A percentile compares a stretch with the other conserved stretches of the same genome.
Conservation (phyloP, 2,888 invertebrate species). For the Troides aeacus region DNA sequence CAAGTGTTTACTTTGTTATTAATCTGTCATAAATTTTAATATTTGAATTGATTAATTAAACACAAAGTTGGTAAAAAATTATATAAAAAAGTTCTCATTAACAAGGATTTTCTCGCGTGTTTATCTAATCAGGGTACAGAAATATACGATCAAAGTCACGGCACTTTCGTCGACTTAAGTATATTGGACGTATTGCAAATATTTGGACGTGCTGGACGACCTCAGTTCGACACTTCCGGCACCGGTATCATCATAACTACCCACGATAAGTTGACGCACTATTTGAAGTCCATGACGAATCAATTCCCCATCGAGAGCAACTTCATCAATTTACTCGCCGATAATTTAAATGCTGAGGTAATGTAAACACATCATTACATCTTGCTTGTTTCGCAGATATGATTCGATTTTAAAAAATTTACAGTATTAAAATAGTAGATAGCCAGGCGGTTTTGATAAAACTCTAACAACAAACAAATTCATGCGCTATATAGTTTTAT, state of each 20-base stretch:
- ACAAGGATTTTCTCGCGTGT: background rate
- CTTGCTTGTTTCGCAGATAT: background rate
- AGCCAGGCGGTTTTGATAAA: background rate
- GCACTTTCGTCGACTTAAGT: conserved; percentile 95
- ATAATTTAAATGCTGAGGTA: conserved; percentile 99
- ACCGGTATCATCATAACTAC: conserved; percentile 97
- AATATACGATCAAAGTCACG: conserved; percentile 97
- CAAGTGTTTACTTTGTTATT: too few species aligned
- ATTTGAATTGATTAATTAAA: too few species aligned
- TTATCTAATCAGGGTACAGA: conserved; percentile 89
- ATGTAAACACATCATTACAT: conserved; percentile 21
- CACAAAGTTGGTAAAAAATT: background rate
- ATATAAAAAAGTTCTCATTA: background rate
- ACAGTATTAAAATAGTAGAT: background rate
- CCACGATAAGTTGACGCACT: conserved; percentile 95
- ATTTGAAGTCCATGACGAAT: conserved; percentile 94
- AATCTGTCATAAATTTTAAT: too few species aligned
- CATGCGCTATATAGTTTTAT: background rate
- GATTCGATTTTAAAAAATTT: background rate
- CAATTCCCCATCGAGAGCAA: conserved; percentile 99
- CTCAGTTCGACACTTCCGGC: conserved; percentile 97
- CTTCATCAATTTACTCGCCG: conserved; percentile 93
- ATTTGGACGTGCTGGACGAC: conserved; percentile 98
- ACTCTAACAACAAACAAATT: background rate
- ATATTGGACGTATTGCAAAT: conserved; percentile 99